Percentiles rank a stretch among this genome's conserved stretches.
These are phyloP conservation scores for Aythya baeri DNA, from an alignment of 2,113 vertebrate species.

Conservation along the genomic window DNA sequence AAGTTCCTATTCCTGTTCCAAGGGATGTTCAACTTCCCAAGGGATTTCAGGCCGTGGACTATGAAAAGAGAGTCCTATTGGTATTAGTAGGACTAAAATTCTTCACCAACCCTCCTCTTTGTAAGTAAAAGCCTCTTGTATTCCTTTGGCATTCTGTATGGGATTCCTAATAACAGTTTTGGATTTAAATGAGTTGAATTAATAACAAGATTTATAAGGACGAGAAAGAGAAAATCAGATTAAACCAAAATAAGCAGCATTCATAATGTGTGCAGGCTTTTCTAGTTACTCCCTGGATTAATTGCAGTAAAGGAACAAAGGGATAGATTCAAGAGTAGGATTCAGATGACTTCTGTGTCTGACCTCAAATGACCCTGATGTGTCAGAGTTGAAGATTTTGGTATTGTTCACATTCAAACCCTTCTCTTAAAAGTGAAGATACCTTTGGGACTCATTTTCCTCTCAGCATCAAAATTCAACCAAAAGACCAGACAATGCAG, in stretches of 20 bases:
- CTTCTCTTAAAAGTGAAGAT: not conserved
- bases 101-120: not conserved
- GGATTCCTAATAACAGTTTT: not conserved
- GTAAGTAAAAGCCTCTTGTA: not conserved
- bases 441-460: not conserved
- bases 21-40: not conserved
- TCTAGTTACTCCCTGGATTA: not conserved
- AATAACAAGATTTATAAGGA: not conserved
- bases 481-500: not conserved
- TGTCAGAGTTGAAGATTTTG: not conserved
- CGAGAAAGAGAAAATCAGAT: not conserved
- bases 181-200: not conserved
- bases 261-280: not conserved
- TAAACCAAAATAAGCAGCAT: conserved; percentile 14
- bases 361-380: not conserved
- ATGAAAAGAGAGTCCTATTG: not conserved
- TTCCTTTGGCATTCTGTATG: not conserved
- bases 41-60: not conserved
- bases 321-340: not conserved
- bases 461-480: not conserved
- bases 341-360: not conserved
- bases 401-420: not conserved
- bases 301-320: not conserved
- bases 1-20: not conserved
- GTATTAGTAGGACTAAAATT: not conserved